Evolutionary conservation across 92 coral and sea anemone genomes (phyloP).

Genomic region (Siderastrea radians): DNA sequence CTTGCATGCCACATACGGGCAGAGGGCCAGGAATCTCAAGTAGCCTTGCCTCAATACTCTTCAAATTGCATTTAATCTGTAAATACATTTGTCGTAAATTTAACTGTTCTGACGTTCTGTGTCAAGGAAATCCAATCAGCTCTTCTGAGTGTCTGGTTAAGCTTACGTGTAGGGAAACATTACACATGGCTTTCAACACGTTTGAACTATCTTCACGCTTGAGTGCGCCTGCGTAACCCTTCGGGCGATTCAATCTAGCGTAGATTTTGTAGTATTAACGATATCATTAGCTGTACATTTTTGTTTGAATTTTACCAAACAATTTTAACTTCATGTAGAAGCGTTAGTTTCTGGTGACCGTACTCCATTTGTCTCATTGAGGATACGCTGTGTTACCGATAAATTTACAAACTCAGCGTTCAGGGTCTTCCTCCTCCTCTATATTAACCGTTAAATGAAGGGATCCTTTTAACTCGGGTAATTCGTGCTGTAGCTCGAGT

Average conservation of each 20-base stretch:
- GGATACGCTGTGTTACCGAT: not conserved
- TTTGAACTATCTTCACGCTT: constrained; percentile 32
- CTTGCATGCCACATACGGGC: constrained; percentile 1
- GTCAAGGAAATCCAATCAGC: not conserved
- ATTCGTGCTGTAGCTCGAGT: constrained; percentile 70
- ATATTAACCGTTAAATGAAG: constrained; percentile 45
- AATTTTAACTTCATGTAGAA: not conserved
- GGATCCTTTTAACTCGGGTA: constrained; percentile 74
- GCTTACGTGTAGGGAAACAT: not conserved
- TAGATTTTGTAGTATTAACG: constrained; percentile 1
- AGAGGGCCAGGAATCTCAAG: constrained; percentile 37
- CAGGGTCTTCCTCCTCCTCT: constrained; percentile 67
- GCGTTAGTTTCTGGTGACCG: not conserved
- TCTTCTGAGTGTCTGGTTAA: not conserved
- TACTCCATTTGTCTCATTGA: not conserved
- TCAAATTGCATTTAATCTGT: not conserved
- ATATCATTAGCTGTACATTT: constrained; percentile 11
- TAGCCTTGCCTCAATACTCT: not conserved
- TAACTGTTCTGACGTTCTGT: not conserved
- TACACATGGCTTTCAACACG: constrained; percentile 50
- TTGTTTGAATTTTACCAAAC: constrained; percentile 13
- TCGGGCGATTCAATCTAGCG: not conserved
- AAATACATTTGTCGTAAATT: not conserved
- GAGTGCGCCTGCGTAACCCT: constrained; percentile 26
- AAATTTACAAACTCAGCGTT: constrained; percentile 24